Evolutionary conservation across 2,888 invertebrate genomes (phyloP).

Genomic region (Aphodius granarius): DNA sequence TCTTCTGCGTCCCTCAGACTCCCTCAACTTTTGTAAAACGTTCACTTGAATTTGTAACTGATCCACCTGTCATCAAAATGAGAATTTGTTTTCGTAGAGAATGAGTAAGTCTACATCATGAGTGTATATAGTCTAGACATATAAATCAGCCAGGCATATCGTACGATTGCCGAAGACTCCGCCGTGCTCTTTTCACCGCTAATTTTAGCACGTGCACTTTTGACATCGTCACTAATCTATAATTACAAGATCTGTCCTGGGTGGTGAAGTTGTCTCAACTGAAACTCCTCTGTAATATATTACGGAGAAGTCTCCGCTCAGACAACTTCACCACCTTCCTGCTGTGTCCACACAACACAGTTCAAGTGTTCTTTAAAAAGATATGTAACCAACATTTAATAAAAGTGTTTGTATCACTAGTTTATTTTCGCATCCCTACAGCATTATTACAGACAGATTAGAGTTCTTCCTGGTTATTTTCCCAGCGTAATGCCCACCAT

Average conservation of each 20-base stretch:
- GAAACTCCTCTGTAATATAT: background rate
- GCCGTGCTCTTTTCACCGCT: background rate
- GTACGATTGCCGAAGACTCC: background rate
- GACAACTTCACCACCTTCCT: too few species aligned
- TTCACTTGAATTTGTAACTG: constrained; percentile 61
- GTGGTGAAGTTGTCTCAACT: background rate
- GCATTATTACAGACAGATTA: too few species aligned
- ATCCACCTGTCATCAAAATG: constrained; percentile 42
- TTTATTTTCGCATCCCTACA: too few species aligned
- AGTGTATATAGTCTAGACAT: background rate
- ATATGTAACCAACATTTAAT: too few species aligned
- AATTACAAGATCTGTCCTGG: background rate
- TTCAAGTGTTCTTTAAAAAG: background rate
- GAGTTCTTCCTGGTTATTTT: too few species aligned
- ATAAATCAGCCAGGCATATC: background rate
- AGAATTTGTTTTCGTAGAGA: background rate
- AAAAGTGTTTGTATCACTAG: too few species aligned
- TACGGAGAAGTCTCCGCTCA: too few species aligned
- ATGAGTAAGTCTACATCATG: background rate
- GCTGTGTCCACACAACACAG: too few species aligned
- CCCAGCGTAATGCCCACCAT: too few species aligned
- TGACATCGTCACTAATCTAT: background rate
- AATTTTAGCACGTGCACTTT: background rate
- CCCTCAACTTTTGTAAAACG: constrained; percentile 60
- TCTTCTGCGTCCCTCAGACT: constrained; percentile 57